Evolutionary conservation across 2,888 invertebrate genomes (phyloP).

Genomic region (Leptopilina myrica): DNA sequence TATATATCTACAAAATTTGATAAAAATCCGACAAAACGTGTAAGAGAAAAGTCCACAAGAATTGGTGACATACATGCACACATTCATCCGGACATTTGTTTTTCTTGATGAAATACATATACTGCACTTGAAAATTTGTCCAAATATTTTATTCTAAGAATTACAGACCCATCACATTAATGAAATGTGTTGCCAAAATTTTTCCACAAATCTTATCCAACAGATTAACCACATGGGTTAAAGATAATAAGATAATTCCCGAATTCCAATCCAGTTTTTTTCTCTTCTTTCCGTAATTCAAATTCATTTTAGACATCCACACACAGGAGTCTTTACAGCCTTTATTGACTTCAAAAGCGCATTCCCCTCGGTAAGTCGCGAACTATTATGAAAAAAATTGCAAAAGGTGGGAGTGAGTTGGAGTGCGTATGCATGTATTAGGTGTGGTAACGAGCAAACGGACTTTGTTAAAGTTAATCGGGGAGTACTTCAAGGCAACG

Average conservation of each 20-base stretch:
- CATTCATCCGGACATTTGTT: too few species aligned
- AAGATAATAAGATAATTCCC: neutral
- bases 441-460: neutral
- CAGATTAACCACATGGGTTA: neutral
- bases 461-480: neutral
- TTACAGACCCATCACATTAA: slow-evolving; percentile 31
- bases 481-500: neutral
- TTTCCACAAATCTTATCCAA: slow-evolving; percentile 7
- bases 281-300: slow-evolving; percentile 1
- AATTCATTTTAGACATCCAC: slow-evolving; percentile 1
- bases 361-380: neutral
- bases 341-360: neutral
- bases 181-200: slow-evolving; percentile 25
- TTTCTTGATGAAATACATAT: too few species aligned
- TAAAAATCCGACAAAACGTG: too few species aligned
- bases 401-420: neutral
- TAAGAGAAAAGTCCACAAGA: too few species aligned
- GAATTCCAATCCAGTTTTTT: slow-evolving; percentile 32
- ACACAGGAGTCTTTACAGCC: neutral
- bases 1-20: too few species aligned
- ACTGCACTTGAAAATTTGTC: too few species aligned
- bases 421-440: slow-evolving; percentile 3
- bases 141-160: too few species aligned
- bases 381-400: neutral
- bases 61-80: too few species aligned